Evolutionary conservation across 2,888 invertebrate species (phyloP).

Genomic region (Abrostola tripartita): DNA sequence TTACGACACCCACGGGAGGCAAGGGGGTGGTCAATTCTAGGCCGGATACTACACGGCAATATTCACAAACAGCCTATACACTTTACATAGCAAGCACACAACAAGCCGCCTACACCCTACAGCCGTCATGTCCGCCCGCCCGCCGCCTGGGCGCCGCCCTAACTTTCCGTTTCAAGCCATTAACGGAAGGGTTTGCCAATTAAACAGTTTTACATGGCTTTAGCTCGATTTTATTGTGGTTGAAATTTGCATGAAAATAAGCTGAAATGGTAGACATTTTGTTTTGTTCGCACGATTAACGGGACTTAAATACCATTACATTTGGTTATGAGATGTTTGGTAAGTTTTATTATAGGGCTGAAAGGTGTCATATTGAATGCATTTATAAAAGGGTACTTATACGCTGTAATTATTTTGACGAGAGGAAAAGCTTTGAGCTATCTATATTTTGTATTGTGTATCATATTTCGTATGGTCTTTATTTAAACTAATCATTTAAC

Average conservation of each 20-base stretch:
- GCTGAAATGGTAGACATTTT: conserved; percentile 34
- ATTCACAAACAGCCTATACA: background rate
- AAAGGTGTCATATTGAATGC: too few species aligned
- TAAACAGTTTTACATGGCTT: conserved; percentile 70
- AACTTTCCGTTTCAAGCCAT: conserved; percentile 50
- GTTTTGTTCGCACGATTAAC: conserved; percentile 34
- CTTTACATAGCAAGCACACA: conserved; percentile 24
- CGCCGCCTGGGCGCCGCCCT: conserved; percentile 48
- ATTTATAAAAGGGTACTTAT: too few species aligned
- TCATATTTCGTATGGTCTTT: too few species aligned
- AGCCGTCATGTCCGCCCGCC: conserved; percentile 32
- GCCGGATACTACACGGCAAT: too few species aligned
- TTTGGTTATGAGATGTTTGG: background rate
- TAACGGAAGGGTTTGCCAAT: conserved; percentile 68
- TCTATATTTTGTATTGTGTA: too few species aligned
- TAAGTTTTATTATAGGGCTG: background rate
- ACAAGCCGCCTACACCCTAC: conserved; percentile 45
- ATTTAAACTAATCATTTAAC: too few species aligned
- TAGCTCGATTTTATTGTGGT: conserved; percentile 64
- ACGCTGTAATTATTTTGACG: too few species aligned
- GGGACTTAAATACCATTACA: background rate
- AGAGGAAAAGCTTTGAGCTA: too few species aligned
- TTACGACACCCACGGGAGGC: too few species aligned
- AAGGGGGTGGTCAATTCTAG: too few species aligned
- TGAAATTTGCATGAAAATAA: conserved; percentile 71